Percentiles rank a stretch among this genome's conserved stretches.
phyloP scores from a whole-genome alignment of 2,888 invertebrate genomes.

The Diogma glabrata region DNA sequence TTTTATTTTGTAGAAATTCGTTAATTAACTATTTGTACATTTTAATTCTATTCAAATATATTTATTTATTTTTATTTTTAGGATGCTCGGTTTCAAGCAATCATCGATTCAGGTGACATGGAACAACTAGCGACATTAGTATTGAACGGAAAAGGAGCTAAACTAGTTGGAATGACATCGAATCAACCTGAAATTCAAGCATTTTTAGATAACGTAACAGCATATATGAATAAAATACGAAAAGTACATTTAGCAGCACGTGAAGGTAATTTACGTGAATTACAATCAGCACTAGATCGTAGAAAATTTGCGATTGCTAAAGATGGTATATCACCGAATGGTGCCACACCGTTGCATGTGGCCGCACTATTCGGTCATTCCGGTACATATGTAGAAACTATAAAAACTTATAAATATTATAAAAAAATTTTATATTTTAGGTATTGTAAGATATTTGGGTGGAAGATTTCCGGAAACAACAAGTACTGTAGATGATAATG shows the following conservation, averaged over 20 bases:
- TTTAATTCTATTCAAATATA: too few species aligned
- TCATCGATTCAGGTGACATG: conserved; percentile 68
- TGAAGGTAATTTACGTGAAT: conserved; percentile 70
- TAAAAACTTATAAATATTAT: too few species aligned
- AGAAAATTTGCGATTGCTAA: conserved; percentile 84
- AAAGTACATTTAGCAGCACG: conserved; percentile 76
- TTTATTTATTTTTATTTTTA: conserved; percentile 25
- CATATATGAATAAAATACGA: conserved; percentile 83
- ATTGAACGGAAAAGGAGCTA: conserved; percentile 74
- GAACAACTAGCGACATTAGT: conserved; percentile 83
- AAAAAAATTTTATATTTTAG: too few species aligned
- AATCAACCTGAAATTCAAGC: conserved; percentile 69
- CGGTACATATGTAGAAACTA: too few species aligned
- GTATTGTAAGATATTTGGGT: conserved; percentile 49
- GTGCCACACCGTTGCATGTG: conserved; percentile 77
- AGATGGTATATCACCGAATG: conserved; percentile 70
- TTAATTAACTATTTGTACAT: too few species aligned
- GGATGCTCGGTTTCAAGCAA: conserved; percentile 52
- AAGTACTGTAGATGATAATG: conserved; percentile 64
- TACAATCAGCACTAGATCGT: conserved; percentile 76
- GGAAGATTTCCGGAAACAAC: conserved; percentile 80
- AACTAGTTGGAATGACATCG: conserved; percentile 57
- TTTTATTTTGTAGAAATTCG: too few species aligned
- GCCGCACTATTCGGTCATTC: conserved; percentile 76
- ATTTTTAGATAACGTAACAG: conserved; percentile 76